Percentiles rank a stretch among this genome's conserved stretches.
phyloP scores from a whole-genome alignment of 2,113 vertebrate genomes.

The Paedocypris sp. region DNA sequence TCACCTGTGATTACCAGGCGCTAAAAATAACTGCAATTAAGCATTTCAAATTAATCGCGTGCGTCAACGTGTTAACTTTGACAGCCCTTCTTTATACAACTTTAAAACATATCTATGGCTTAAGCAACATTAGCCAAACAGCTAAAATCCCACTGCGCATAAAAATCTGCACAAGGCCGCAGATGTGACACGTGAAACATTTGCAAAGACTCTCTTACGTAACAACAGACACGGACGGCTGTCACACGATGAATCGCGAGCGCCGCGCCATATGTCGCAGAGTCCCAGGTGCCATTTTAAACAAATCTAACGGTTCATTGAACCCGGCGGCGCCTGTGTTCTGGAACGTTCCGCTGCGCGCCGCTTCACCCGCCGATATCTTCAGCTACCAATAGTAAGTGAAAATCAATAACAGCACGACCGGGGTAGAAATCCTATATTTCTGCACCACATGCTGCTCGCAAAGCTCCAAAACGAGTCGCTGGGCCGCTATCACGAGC shows the following conservation, averaged over 20 bases:
- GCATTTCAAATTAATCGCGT: too few relatives aligned
- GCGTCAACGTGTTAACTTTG: too few relatives aligned
- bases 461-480: too few relatives aligned
- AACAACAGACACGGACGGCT: constrained; percentile 11
- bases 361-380: not conserved
- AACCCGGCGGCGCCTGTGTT: not conserved
- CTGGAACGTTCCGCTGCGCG: not conserved
- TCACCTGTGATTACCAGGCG: too few relatives aligned
- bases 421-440: not conserved
- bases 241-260: constrained; percentile 26
- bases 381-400: not conserved
- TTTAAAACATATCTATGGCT: too few relatives aligned
- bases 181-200: not conserved
- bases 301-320: constrained; percentile 3
- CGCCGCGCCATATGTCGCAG: constrained; percentile 27
- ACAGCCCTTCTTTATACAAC: too few relatives aligned
- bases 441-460: not conserved
- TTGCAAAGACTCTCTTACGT: not conserved
- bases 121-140: too few relatives aligned
- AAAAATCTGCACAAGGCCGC: too few relatives aligned
- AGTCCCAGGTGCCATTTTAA: constrained; percentile 22
- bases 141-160: too few relatives aligned
- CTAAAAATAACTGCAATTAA: too few relatives aligned
- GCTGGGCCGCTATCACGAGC: too few relatives aligned
- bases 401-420: not conserved